Conservation (phyloP, 2,888 invertebrate species). For the Gortyna flavago region DNA sequence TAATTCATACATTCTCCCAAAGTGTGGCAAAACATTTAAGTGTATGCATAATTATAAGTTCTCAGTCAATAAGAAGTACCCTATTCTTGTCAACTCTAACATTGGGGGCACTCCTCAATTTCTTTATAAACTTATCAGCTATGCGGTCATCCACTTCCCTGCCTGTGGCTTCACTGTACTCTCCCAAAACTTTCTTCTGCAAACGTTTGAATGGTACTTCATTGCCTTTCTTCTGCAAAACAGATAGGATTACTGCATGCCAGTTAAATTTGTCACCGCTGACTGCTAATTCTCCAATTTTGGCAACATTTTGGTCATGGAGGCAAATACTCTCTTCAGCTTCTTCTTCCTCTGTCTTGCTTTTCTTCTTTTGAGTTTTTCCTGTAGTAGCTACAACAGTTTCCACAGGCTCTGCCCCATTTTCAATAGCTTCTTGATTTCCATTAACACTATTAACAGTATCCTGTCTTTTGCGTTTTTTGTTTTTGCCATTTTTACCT, state of each 20-base stretch:
- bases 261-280: constrained; percentile 86
- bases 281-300: constrained; percentile 78
- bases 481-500: constrained; percentile 77
- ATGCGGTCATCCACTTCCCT: constrained; percentile 91
- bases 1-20: constrained; percentile 43
- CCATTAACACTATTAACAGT: constrained; percentile 80
- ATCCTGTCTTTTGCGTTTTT: constrained; percentile 85
- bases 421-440: constrained; percentile 65
- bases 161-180: constrained; percentile 89
- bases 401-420: constrained; percentile 57
- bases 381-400: constrained; percentile 67
- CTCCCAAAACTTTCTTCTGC: constrained; percentile 93
- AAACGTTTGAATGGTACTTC: constrained; percentile 93
- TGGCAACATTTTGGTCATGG: constrained; percentile 87
- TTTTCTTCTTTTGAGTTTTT: constrained; percentile 82
- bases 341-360: constrained; percentile 78
- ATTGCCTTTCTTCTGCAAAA: constrained; percentile 89
- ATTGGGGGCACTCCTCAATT: constrained; percentile 92
- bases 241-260: constrained; percentile 86
- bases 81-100: constrained; percentile 91
- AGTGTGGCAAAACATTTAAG: constrained; percentile 52
- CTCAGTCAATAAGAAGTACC: constrained; percentile 84
- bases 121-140: constrained; percentile 93
- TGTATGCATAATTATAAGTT: constrained; percentile 25
- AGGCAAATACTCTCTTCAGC: constrained; percentile 82